Evolutionary conservation across 1,140 invertebrate genomes (phyloP).

Genomic region (Dufourea novaeangliae): DNA sequence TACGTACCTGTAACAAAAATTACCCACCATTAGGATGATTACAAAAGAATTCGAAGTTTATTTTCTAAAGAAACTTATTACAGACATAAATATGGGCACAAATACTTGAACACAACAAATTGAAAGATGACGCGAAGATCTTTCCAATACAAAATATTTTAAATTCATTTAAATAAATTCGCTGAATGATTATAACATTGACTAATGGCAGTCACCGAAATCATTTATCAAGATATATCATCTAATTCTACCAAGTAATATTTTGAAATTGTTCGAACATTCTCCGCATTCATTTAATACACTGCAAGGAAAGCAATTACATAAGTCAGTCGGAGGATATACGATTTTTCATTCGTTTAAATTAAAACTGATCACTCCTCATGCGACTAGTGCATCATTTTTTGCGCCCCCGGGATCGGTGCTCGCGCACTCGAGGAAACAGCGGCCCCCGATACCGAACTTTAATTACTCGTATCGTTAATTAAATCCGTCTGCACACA

Average conservation of each 20-base stretch:
- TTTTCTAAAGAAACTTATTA: too few relatives aligned
- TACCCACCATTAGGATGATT: neutral
- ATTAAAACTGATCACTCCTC: slow-evolving; percentile 31
- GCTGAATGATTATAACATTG: too few relatives aligned
- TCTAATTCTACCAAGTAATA: neutral
- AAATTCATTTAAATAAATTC: too few relatives aligned
- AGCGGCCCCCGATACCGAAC: slow-evolving; percentile 8
- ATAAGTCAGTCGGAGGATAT: neutral
- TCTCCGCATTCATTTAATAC: neutral
- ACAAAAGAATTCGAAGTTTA: too few relatives aligned
- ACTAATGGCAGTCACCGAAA: too few relatives aligned
- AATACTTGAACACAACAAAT: too few relatives aligned
- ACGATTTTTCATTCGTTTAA: slow-evolving; percentile 21
- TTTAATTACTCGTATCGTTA: slow-evolving; percentile 60
- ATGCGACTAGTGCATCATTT: slow-evolving; percentile 8
- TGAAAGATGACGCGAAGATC: too few relatives aligned
- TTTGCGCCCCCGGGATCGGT: neutral
- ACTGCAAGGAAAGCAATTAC: slow-evolving; percentile 9
- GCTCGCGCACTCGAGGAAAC: neutral
- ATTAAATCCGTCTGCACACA: slow-evolving; percentile 60
- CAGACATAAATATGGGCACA: too few relatives aligned
- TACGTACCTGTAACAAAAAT: neutral
- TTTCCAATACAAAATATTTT: too few relatives aligned
- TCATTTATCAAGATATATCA: neutral
- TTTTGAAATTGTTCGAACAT: neutral